Base-by-base conservation (phyloP, 2,888 invertebrate species). In the Hydraecia micacea region DNA sequence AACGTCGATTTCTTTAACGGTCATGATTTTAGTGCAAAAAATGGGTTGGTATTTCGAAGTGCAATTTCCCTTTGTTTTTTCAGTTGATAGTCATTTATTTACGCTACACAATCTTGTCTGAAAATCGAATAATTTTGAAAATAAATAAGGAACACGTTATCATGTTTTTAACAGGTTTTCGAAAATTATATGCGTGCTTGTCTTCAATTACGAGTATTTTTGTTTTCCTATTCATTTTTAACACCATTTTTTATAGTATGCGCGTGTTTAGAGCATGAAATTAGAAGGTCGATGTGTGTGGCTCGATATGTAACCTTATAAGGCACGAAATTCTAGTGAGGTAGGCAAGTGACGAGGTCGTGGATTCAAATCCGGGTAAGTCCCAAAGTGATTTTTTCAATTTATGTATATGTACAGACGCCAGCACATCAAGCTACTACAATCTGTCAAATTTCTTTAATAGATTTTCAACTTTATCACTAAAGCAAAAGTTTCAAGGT, bases 231-330 rank as follows among this genome's bases (percentile, higher is more conserved):
- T 55, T 72, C 36, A 70, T 75, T 81, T 72, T 75, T 75, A 75
- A 75, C 84, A 81, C 73, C 71, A 55, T 78, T 81, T 78, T 81
- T 58, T 65, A 49, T 49, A 36, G 60, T 55, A 32, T 11, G 67
- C 42, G 62, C 70, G 63, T 84, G 73, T 71, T 73, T 21, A 58
- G 73, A 49, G 32, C 75, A 39, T 81, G 71, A 81, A 71, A 76
- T 74, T 65, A 72, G 85, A 85, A 84, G 85, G 84, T 69, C 75
- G 58, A 49, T 65, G 46, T 69, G 28, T 73, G 73, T 75, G 42
- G 36, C 52, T 63, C 39, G 4, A 67, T 18, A 32, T 46, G 36
- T 73, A 67, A 75, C 72, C 71, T 76, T 76, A 46, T 36, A 49
- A 32, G 32, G 18, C 5, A 68, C 28, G 75, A 79, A 73, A 73